Percentiles rank a stretch among this genome's conserved stretches.
Evolutionary conservation across 2,797 vertebrate species (phyloP).

Genomic region (Morelia viridis): DNA sequence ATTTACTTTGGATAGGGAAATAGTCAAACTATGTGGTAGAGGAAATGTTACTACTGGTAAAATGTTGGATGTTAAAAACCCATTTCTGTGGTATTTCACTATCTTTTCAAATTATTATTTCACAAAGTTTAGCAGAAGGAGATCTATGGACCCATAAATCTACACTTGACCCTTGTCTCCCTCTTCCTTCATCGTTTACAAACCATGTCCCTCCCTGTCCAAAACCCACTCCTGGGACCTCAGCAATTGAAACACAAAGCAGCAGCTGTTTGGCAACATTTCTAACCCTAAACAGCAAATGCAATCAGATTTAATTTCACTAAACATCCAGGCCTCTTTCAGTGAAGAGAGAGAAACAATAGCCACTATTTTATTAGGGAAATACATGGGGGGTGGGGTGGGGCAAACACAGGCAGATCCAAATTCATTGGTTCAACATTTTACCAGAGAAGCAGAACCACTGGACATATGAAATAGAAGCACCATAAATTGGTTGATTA

Average conservation of each 20-base stretch:
- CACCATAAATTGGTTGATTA: neutral
- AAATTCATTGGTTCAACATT: conserved; percentile 38
- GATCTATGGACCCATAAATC: conserved; percentile 39
- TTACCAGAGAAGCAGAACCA: conserved; percentile 30
- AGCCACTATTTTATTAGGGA: conserved; percentile 47
- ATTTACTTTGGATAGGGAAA: conserved; percentile 25
- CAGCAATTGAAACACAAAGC: conserved; percentile 70
- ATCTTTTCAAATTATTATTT: conserved; percentile 58
- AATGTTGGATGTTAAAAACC: conserved; percentile 42
- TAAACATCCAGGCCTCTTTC: conserved; percentile 59
- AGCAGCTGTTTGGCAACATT: conserved; percentile 76
- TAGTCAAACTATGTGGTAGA: conserved; percentile 47
- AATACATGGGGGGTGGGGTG: neutral
- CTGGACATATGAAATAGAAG: conserved; percentile 16
- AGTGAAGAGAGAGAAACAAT: conserved; percentile 55
- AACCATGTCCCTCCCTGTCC: conserved; percentile 54
- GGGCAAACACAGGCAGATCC: neutral
- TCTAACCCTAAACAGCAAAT: conserved; percentile 68
- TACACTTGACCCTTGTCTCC: conserved; percentile 48
- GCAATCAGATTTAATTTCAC: conserved; percentile 66
- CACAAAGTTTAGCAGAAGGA: conserved; percentile 65
- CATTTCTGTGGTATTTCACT: neutral
- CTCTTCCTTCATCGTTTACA: conserved; percentile 48
- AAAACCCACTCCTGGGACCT: conserved; percentile 66
- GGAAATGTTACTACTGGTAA: conserved; percentile 13